Evolutionary conservation across 2,888 invertebrate species (phyloP).

Genomic region (Anaspis maculata): DNA sequence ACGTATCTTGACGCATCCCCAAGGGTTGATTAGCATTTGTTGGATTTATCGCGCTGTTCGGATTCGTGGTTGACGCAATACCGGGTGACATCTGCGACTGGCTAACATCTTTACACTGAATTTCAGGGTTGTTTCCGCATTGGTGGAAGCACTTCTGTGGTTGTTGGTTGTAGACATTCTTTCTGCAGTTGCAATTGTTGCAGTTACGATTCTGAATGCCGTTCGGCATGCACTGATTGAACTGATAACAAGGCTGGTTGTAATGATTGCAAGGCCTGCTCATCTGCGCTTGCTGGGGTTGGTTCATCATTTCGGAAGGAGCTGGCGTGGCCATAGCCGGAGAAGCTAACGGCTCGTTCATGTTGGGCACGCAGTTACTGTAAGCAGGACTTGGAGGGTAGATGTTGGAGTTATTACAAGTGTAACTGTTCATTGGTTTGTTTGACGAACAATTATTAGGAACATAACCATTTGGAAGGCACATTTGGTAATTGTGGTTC

Average conservation of each 20-base stretch:
- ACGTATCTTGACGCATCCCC: constrained; percentile 76
- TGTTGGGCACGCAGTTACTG: constrained; percentile 25
- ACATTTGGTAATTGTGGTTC: constrained; percentile 29
- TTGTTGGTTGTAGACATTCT: constrained; percentile 22
- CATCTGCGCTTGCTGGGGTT: constrained; percentile 38
- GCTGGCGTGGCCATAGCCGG: constrained; percentile 38
- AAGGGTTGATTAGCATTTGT: constrained; percentile 30
- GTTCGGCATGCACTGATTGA: constrained; percentile 12
- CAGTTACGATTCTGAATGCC: constrained; percentile 18
- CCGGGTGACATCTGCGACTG: constrained; percentile 49
- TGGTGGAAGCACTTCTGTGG: constrained; percentile 24
- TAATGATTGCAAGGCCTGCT: constrained; percentile 32
- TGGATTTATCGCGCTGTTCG: constrained; percentile 4
- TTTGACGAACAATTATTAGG: constrained; percentile 16
- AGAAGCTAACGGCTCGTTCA: constrained; percentile 32
- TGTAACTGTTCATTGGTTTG: constrained; percentile 24
- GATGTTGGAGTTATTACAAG: constrained; percentile 20
- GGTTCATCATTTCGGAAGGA: constrained; percentile 30
- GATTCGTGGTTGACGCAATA: constrained; percentile 27
- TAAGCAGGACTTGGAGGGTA: constrained; percentile 20
- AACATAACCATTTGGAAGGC: constrained; percentile 23
- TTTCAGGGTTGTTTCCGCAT: constrained; percentile 32
- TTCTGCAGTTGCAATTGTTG: constrained; percentile 30
- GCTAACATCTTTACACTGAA: constrained; percentile 49
- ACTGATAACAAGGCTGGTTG: constrained; percentile 21